Evolutionary conservation across 35 echinoderm and acorn worm species (phyloP).

Genomic region (Lytechinus pictus): DNA sequence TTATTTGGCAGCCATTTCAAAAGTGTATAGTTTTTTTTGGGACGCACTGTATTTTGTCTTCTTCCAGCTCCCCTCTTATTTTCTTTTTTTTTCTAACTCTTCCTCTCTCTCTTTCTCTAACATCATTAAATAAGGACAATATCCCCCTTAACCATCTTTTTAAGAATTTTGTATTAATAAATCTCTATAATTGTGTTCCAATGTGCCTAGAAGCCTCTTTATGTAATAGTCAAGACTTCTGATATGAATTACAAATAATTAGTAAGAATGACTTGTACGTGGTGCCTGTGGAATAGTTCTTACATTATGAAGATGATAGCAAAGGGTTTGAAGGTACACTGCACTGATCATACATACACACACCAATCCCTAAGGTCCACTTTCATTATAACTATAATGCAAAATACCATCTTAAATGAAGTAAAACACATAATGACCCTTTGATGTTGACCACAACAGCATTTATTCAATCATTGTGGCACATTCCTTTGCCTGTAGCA

Average conservation of each 20-base stretch:
- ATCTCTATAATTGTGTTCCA: too few relatives aligned
- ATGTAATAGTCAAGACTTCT: too few relatives aligned
- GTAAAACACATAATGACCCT: background rate
- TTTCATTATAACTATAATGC: background rate
- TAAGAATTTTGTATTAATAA: background rate
- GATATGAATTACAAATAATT: too few relatives aligned
- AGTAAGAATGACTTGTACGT: too few relatives aligned
- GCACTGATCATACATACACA: too few relatives aligned
- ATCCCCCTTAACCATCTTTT: background rate
- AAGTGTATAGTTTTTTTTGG: too few relatives aligned
- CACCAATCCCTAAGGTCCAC: too few relatives aligned
- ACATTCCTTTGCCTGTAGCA: background rate
- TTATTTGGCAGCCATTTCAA: too few relatives aligned
- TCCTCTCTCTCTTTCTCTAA: background rate
- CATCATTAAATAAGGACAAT: background rate
- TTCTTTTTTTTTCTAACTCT: background rate
- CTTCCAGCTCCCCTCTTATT: background rate
- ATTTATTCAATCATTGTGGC: slow-evolving; percentile 5
- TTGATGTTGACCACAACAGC: background rate
- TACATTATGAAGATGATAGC: too few relatives aligned
- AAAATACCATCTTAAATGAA: background rate
- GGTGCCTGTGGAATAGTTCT: too few relatives aligned
- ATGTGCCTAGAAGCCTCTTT: too few relatives aligned
- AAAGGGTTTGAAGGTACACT: too few relatives aligned
- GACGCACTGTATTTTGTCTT: background rate